Evolutionary conservation across 2,797 vertebrate species (phyloP).

Genomic region (Spinibarbus caldwelli): DNA sequence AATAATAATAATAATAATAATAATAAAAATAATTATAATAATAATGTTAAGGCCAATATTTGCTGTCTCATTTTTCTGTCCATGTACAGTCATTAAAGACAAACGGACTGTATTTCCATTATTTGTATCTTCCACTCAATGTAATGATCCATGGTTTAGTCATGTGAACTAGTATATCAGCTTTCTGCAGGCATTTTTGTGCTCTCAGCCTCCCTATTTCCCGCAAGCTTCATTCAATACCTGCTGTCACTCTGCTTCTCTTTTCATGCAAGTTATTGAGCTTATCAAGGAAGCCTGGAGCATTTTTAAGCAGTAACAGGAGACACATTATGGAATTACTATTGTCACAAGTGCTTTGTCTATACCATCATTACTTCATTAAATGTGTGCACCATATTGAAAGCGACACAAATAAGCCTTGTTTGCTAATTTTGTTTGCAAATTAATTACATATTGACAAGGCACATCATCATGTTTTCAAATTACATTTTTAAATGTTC

Average conservation of each 20-base stretch:
- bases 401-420: not conserved
- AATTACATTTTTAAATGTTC: not conserved
- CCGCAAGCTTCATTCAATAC: conserved; percentile 75
- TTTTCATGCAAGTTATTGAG: conserved; percentile 38
- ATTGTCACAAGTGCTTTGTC: conserved; percentile 41
- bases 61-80: conserved; percentile 12
- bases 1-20: too few species aligned
- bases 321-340: conserved; percentile 49
- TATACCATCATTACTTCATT: conserved; percentile 27
- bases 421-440: not conserved
- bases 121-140: conserved; percentile 65
- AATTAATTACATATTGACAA: not conserved
- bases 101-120: conserved; percentile 41
- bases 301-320: conserved; percentile 60
- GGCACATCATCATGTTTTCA: not conserved
- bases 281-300: conserved; percentile 52
- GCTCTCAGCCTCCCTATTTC: conserved; percentile 71
- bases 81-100: conserved; percentile 57
- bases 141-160: conserved; percentile 61
- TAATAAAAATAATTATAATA: too few species aligned
- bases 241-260: conserved; percentile 56
- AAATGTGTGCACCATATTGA: not conserved
- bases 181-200: conserved; percentile 75
- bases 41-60: not conserved
- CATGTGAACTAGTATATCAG: conserved; percentile 74